Evolutionary conservation across 2,113 vertebrate genomes (phyloP).

Genomic region (Stigmatopora argus): DNA sequence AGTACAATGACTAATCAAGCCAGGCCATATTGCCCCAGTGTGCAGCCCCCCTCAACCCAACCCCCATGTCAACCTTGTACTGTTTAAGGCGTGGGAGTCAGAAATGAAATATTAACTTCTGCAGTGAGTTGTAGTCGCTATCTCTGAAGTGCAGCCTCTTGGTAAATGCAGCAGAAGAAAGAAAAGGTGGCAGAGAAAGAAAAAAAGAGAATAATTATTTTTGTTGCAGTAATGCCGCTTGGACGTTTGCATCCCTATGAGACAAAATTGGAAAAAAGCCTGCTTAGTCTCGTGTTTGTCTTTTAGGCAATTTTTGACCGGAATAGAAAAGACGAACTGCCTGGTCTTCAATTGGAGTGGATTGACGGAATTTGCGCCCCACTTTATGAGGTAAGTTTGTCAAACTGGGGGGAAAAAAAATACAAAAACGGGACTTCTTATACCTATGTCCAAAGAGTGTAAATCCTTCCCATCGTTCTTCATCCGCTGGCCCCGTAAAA

Average conservation of each 20-base stretch:
- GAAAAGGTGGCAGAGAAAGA: slow-evolving; percentile 14
- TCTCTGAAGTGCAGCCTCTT: slow-evolving; percentile 62
- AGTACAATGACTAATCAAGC: slow-evolving; percentile 63
- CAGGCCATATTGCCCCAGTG: slow-evolving; percentile 60
- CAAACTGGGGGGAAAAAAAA: neutral
- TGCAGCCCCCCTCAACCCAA: slow-evolving; percentile 57
- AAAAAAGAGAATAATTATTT: slow-evolving; percentile 32
- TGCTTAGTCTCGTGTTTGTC: slow-evolving; percentile 38
- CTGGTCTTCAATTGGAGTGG: slow-evolving; percentile 92
- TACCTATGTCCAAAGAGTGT: neutral
- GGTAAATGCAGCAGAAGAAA: slow-evolving; percentile 38
- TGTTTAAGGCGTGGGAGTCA: slow-evolving; percentile 57
- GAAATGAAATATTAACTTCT: slow-evolving; percentile 71
- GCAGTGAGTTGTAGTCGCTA: slow-evolving; percentile 57
- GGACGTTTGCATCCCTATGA: slow-evolving; percentile 4
- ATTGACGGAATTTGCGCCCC: slow-evolving; percentile 96
- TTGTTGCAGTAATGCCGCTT: neutral
- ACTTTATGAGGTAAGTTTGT: slow-evolving; percentile 84
- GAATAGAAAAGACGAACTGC: slow-evolving; percentile 96
- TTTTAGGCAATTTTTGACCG: slow-evolving; percentile 97
- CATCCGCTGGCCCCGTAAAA: slow-evolving; percentile 25
- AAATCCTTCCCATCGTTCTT: slow-evolving; percentile 36
- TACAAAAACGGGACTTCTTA: neutral
- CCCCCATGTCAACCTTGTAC: slow-evolving; percentile 60
- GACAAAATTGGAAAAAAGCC: slow-evolving; percentile 23